A percentile compares a stretch with the other conserved stretches of the same genome.
phyloP scores from a whole-genome alignment of 2,113 vertebrate genomes.

The Micromys minutus region DNA sequence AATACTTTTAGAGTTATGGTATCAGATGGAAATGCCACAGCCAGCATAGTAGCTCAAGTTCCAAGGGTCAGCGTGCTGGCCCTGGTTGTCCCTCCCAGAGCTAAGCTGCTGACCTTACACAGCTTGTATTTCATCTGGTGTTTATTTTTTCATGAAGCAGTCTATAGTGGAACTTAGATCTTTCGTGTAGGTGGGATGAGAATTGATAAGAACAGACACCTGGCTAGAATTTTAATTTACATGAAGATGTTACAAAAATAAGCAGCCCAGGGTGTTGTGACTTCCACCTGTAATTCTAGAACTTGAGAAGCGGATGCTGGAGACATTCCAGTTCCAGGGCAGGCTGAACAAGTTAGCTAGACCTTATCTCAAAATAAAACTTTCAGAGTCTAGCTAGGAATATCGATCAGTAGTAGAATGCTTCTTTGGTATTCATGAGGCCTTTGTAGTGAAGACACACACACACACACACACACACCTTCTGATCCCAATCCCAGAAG shows the following conservation, averaged over 20 bases:
- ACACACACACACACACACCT: neutral
- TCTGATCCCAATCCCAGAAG: neutral
- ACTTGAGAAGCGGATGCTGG: neutral
- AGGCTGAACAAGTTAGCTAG: neutral
- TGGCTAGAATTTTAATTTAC: neutral
- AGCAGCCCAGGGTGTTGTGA: neutral
- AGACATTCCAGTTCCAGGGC: neutral
- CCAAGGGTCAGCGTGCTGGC: neutral
- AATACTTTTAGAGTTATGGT: neutral
- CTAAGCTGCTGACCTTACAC: neutral
- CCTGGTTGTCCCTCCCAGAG: neutral
- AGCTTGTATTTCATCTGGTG: neutral
- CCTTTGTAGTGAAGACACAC: neutral
- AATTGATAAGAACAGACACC: neutral
- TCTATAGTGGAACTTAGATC: neutral
- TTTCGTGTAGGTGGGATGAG: neutral
- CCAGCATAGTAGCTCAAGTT: neutral
- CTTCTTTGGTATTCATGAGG: neutral
- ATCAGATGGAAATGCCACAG: neutral
- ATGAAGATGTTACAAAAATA: neutral
- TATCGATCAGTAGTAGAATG: neutral
- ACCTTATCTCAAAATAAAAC: neutral
- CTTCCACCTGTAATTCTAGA: neutral
- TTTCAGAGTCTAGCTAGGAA: neutral
- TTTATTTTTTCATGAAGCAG: slow-evolving; percentile 4